Percentiles rank a stretch among this genome's conserved stretches.
These are phyloP conservation scores for Ptilodon capucinus DNA, from an alignment of 2,888 invertebrate species.

Conservation along the genomic window DNA sequence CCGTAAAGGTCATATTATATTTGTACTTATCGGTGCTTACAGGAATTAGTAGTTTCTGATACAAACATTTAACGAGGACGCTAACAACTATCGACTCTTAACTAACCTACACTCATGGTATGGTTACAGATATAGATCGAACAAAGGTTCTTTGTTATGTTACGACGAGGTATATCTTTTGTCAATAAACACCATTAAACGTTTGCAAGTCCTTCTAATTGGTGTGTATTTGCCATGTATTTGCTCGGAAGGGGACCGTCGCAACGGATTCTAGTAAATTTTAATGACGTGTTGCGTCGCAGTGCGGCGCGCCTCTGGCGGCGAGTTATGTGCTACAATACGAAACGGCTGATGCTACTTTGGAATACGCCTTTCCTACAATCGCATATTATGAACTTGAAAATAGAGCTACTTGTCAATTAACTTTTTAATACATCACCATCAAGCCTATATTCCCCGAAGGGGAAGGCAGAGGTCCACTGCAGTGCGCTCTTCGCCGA, in stretches of 20 bases:
- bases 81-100: too few species aligned
- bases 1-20: too few species aligned
- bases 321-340: slow-evolving; percentile 31
- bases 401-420: too few species aligned
- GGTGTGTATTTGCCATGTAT: slow-evolving; percentile 25
- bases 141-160: slow-evolving; percentile 5
- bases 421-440: too few species aligned
- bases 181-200: slow-evolving; percentile 12
- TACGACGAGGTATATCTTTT: slow-evolving; percentile 4
- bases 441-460: too few species aligned
- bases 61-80: too few species aligned
- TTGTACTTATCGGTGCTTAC: too few species aligned
- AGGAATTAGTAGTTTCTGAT: too few species aligned
- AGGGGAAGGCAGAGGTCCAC: too few species aligned
- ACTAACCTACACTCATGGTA: too few species aligned
- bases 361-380: slow-evolving; percentile 27
- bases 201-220: slow-evolving; percentile 25
- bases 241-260: slow-evolving; percentile 21
- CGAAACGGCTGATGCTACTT: slow-evolving; percentile 34
- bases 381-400: too few species aligned
- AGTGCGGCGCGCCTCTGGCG: slow-evolving; percentile 53
- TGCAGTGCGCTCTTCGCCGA: too few species aligned
- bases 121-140: not conserved
- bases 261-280: slow-evolving; percentile 52
- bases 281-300: slow-evolving; percentile 70